Conservation (phyloP, 2,113 vertebrate genomes). For the Sapajus apella region DNA sequence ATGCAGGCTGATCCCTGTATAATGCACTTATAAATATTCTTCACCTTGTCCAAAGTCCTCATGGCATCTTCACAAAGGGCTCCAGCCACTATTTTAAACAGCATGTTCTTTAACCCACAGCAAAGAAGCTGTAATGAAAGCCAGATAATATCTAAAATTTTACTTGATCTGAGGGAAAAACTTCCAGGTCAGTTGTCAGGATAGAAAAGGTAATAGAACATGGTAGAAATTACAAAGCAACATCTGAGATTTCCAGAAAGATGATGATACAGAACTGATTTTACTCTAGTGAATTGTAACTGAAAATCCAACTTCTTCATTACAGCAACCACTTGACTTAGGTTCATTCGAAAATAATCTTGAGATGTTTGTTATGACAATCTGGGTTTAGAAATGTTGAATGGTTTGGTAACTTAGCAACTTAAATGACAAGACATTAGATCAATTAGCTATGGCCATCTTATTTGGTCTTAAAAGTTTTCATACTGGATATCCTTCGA, state of each 20-base stretch:
- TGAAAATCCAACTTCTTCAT: not conserved
- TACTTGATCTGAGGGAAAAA: not conserved
- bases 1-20: not conserved
- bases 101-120: not conserved
- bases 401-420: slow-evolving; percentile 31
- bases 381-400: not conserved
- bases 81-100: not conserved
- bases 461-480: slow-evolving; percentile 71
- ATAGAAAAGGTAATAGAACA: not conserved
- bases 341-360: not conserved
- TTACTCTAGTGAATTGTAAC: not conserved
- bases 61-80: not conserved
- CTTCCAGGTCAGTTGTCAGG: not conserved
- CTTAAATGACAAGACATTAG: slow-evolving; percentile 68
- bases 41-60: not conserved
- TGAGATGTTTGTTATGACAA: not conserved
- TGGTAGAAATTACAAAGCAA: not conserved
- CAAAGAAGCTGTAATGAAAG: not conserved
- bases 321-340: not conserved
- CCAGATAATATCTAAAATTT: slow-evolving; percentile 30
- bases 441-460: not conserved
- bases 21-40: slow-evolving; percentile 18
- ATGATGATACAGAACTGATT: not conserved
- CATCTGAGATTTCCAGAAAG: not conserved
- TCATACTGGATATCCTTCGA: not conserved